Conservation (phyloP, 2,888 invertebrate species). For the Chrysina gloriosa region DNA sequence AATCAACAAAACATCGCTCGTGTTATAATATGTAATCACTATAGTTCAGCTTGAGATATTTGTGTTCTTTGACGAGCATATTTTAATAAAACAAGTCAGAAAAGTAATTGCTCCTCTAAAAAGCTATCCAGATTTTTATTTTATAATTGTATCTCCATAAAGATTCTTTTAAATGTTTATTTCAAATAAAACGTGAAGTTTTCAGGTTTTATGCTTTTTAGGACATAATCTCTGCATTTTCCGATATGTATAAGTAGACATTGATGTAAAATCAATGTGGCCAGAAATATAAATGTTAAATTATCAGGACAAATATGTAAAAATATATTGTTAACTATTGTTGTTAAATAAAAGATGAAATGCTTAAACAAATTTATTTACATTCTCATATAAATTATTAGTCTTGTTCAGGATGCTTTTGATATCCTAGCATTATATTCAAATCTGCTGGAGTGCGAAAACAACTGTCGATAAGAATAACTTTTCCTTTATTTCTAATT, state of each 20-base stretch:
- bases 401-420: conserved; percentile 52
- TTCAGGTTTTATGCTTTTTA: too few species aligned
- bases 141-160: too few species aligned
- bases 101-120: too few species aligned
- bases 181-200: too few species aligned
- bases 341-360: conserved; percentile 40
- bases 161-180: too few species aligned
- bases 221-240: too few species aligned
- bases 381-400: conserved; percentile 16
- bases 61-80: too few species aligned
- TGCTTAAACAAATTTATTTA: conserved; percentile 30
- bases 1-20: too few species aligned
- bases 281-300: background rate
- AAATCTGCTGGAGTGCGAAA: conserved; percentile 62
- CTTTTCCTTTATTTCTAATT: conserved; percentile 50
- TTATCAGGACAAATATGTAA: conserved; percentile 24
- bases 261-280: conserved; percentile 25
- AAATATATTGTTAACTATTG: conserved; percentile 32
- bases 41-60: too few species aligned
- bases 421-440: conserved; percentile 60
- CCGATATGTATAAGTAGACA: background rate
- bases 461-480: conserved; percentile 57
- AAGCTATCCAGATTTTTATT: too few species aligned
- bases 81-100: too few species aligned
- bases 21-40: too few species aligned